A percentile compares a stretch with the other conserved stretches of the same genome.
Evolutionary conservation across 1,140 invertebrate genomes (phyloP).

Genomic region (Patella vulgata): DNA sequence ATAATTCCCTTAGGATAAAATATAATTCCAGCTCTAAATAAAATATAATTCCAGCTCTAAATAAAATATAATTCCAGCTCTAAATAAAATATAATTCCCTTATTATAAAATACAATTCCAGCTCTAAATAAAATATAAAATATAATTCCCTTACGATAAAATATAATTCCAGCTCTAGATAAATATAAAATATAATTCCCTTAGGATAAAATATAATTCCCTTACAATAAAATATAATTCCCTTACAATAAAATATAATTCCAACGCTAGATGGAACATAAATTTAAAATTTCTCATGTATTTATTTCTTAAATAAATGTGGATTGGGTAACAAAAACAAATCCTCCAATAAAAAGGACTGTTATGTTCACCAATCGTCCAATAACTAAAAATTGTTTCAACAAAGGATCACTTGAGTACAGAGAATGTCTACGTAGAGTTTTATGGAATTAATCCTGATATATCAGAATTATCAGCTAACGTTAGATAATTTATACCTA

Average conservation of each 20-base stretch:
- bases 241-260: not conserved
- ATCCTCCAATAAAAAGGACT: no score
- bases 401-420: no score
- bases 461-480: no score
- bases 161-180: not conserved
- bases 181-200: not conserved
- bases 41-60: no score
- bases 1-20: not conserved
- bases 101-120: slow-evolving; percentile 63
- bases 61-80: not conserved
- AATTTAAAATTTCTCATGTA: not conserved
- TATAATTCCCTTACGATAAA: not conserved
- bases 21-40: not conserved
- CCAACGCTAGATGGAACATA: slow-evolving; percentile 48
- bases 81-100: slow-evolving; percentile 45
- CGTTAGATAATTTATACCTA: no score
- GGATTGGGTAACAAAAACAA: not conserved
- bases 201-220: slow-evolving; percentile 42
- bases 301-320: no score
- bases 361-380: no score
- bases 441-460: no score
- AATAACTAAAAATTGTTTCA: no score
- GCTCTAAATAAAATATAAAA: slow-evolving; percentile 39
- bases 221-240: slow-evolving; percentile 41
- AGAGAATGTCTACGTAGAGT: no score